Evolutionary conservation across 1,140 invertebrate species (phyloP).

Genomic region (Drosophila sulfurigaster): DNA sequence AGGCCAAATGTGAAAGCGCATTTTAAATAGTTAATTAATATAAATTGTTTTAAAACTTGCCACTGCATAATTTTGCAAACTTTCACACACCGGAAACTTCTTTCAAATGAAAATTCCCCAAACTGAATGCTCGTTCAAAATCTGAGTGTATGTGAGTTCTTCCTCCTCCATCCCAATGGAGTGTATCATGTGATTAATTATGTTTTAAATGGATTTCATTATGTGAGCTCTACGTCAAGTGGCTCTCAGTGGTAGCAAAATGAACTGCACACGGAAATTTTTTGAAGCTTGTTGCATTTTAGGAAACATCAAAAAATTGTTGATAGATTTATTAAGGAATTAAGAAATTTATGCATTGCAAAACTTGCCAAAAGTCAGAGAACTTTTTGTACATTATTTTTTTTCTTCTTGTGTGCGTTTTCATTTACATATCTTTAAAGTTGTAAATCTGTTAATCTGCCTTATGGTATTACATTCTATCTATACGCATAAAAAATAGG

Average conservation of each 20-base stretch:
- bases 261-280: background rate
- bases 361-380: no score
- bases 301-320: no score
- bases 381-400: background rate
- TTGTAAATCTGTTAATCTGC: constrained; percentile 6
- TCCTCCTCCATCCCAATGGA: no score
- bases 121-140: background rate
- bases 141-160: background rate
- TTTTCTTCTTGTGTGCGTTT: background rate
- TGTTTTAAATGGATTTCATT: background rate
- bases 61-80: constrained; percentile 4
- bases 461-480: constrained; percentile 4
- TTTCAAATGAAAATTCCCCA: background rate
- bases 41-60: constrained; percentile 55
- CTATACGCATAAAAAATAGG: constrained; percentile 19
- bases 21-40: constrained; percentile 78
- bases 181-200: background rate
- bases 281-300: no score
- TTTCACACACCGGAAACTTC: no score
- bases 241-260: background rate
- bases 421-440: background rate
- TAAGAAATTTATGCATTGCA: no score
- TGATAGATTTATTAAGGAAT: no score
- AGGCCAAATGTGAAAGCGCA: constrained; percentile 52
- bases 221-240: background rate